Conservation (phyloP, 2,113 vertebrate genomes). For the Drymodes brunneopygia region DNA sequence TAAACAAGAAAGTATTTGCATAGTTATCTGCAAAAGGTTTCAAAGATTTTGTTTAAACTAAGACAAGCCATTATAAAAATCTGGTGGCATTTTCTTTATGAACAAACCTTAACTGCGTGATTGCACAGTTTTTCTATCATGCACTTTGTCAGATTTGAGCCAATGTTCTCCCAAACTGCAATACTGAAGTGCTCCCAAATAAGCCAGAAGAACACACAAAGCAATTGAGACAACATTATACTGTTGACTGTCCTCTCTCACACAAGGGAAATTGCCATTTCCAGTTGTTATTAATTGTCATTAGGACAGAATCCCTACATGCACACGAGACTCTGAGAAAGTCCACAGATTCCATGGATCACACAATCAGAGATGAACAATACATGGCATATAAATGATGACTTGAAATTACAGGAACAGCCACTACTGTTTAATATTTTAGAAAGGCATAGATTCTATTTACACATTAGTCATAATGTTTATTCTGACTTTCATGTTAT, state of each 20-base stretch:
- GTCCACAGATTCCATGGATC: not conserved
- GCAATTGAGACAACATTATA: not conserved
- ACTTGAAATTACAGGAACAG: not conserved
- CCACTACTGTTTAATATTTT: not conserved
- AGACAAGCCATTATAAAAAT: not conserved
- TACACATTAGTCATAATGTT: not conserved
- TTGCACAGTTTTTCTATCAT: not conserved
- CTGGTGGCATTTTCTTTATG: not conserved
- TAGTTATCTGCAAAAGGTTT: not conserved
- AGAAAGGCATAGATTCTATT: not conserved
- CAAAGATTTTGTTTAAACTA: not conserved
- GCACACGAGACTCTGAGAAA: not conserved
- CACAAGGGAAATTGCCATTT: not conserved
- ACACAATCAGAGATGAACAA: not conserved
- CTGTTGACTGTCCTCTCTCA: not conserved
- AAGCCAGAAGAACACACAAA: not conserved
- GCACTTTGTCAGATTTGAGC: not conserved
- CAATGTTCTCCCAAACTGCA: not conserved
- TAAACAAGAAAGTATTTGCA: not conserved
- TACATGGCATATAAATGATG: not conserved
- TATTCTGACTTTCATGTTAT: not conserved
- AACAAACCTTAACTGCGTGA: not conserved
- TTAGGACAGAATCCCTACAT: not conserved
- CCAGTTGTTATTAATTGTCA: too few relatives aligned
- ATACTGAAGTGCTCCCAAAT: not conserved